Conservation (phyloP, 2,888 invertebrate genomes). For the Miltochrista miniata region DNA sequence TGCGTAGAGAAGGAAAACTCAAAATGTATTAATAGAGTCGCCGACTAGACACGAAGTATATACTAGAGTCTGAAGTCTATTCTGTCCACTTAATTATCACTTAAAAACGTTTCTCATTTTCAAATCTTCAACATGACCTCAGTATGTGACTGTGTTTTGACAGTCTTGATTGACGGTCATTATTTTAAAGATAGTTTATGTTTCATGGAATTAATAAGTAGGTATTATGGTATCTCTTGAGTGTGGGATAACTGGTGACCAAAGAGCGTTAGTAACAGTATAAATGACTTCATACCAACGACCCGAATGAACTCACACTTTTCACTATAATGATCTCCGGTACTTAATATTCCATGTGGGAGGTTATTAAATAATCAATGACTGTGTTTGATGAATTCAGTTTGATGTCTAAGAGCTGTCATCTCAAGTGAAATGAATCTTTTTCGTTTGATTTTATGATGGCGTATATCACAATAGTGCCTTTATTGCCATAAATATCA, state of each 20-base stretch:
- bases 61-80: too few relatives aligned
- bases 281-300: slow-evolving; percentile 25
- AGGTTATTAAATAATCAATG: slow-evolving; percentile 39
- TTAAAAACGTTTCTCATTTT: too few relatives aligned
- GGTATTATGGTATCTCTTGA: slow-evolving; percentile 5
- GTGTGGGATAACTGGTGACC: slow-evolving; percentile 13
- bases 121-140: too few relatives aligned
- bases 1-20: too few relatives aligned
- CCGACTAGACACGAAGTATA: too few relatives aligned
- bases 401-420: slow-evolving; percentile 9
- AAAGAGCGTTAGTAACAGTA: slow-evolving; percentile 4
- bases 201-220: slow-evolving; percentile 12
- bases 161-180: slow-evolving; percentile 13
- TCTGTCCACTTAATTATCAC: too few relatives aligned
- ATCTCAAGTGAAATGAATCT: slow-evolving; percentile 25
- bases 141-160: slow-evolving; percentile 4
- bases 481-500: background rate
- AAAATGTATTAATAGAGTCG: too few relatives aligned
- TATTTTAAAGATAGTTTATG: background rate
- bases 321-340: slow-evolving; percentile 24
- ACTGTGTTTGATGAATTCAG: slow-evolving; percentile 38
- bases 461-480: background rate
- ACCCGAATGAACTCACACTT: slow-evolving; percentile 24
- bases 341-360: slow-evolving; percentile 25
- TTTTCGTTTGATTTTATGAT: slow-evolving; percentile 10